Conservation (phyloP, 2,113 vertebrate genomes). For the Corythaixoides concolor region DNA sequence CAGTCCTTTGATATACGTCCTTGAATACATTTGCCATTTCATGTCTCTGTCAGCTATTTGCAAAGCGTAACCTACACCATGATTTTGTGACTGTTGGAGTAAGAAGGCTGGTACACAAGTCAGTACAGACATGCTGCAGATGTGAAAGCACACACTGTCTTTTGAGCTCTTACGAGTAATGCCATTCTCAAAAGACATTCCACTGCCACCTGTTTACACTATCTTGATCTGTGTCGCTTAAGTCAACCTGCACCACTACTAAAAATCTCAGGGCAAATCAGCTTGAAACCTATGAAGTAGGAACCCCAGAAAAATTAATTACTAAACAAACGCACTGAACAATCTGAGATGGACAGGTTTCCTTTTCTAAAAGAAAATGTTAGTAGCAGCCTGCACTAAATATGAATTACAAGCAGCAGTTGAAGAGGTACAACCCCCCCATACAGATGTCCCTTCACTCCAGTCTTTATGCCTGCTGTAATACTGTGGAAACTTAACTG, state of each 20-base stretch:
- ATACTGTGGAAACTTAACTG: background rate
- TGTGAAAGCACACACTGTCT: rapidly evolving
- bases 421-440: background rate
- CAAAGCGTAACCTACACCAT: background rate
- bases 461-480: background rate
- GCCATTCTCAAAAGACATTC: background rate
- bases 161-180: background rate
- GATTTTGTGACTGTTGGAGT: background rate
- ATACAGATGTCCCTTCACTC: background rate
- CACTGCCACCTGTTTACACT: background rate
- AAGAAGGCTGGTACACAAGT: background rate
- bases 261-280: background rate
- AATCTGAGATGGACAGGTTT: background rate
- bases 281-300: background rate
- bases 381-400: background rate
- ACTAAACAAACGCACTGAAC: background rate
- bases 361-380: background rate
- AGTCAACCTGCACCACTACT: background rate
- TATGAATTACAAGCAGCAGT: background rate
- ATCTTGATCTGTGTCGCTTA: background rate
- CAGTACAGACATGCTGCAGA: rapidly evolving
- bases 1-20: too few relatives aligned
- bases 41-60: background rate
- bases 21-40: rapidly evolving
- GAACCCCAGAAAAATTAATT: background rate